Conservation (phyloP, 2,797 vertebrate genomes). For the Urophycis tenuis region DNA sequence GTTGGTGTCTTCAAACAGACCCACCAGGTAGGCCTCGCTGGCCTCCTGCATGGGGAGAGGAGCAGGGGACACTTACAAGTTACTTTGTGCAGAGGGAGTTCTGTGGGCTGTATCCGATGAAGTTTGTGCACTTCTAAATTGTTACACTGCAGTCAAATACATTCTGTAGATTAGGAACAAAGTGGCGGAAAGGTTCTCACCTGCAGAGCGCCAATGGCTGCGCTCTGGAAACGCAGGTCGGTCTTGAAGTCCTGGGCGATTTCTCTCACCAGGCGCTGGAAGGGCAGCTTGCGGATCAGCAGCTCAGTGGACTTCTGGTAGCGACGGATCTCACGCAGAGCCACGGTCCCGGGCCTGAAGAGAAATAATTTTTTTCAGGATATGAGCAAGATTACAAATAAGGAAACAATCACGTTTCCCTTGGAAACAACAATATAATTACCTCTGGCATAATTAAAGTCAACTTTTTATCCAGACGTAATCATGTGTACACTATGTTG, state of each 20-base stretch:
- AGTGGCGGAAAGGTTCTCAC: slow-evolving; percentile 33
- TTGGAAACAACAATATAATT: background rate
- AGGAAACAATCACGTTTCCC: background rate
- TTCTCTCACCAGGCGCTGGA: slow-evolving; percentile 80
- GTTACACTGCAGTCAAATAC: too few relatives aligned
- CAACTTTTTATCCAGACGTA: too few relatives aligned
- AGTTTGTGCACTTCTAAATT: too few relatives aligned
- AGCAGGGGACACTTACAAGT: background rate
- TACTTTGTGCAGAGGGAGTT: slow-evolving; percentile 15
- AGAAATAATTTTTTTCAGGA: background rate
- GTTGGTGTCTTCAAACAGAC: slow-evolving; percentile 80
- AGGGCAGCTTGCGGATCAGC: slow-evolving; percentile 77
- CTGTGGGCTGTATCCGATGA: too few relatives aligned
- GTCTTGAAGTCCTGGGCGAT: slow-evolving; percentile 83
- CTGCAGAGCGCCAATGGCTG: slow-evolving; percentile 78
- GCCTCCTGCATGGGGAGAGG: slow-evolving; percentile 66
- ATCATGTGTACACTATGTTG: background rate
- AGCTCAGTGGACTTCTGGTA: slow-evolving; percentile 81
- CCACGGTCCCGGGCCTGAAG: slow-evolving; percentile 74
- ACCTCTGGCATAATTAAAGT: too few relatives aligned
- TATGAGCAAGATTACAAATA: background rate
- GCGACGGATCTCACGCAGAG: slow-evolving; percentile 79
- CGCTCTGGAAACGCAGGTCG: slow-evolving; percentile 79
- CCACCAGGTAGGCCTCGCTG: slow-evolving; percentile 80
- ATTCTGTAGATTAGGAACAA: background rate